A percentile compares a stretch with the other conserved stretches of the same genome.
phyloP scores from a whole-genome alignment of 2,888 invertebrate genomes.

The Choristoneura rosaceana region DNA sequence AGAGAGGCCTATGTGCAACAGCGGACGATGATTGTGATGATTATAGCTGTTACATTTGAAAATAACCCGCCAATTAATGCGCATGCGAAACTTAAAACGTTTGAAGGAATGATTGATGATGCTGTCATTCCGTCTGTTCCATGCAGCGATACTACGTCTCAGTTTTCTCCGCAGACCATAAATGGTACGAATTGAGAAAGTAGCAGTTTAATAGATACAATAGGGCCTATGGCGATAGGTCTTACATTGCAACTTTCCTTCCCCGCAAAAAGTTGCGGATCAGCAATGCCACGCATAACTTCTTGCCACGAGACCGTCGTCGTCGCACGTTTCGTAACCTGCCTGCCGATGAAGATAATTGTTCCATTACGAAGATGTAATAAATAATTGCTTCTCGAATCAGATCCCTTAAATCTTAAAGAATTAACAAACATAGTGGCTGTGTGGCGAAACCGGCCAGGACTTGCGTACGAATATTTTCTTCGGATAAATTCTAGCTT shows the following conservation, averaged over 20 bases:
- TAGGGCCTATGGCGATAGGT: constrained; percentile 76
- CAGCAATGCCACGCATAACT: constrained; percentile 63
- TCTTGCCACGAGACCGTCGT: constrained; percentile 58
- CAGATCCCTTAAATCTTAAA: constrained; percentile 59
- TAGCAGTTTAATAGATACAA: constrained; percentile 83
- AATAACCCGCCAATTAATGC: constrained; percentile 27
- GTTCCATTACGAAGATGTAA: constrained; percentile 67
- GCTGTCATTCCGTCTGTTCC: constrained; percentile 63
- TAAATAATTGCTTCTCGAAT: constrained; percentile 59
- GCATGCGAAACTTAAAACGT: constrained; percentile 38
- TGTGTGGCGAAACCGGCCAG: constrained; percentile 58
- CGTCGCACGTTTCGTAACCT: constrained; percentile 71
- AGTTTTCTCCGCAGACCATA: constrained; percentile 81
- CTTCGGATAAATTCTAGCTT: constrained; percentile 61
- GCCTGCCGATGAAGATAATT: constrained; percentile 64
- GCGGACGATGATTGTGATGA: no score
- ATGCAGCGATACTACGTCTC: constrained; percentile 59
- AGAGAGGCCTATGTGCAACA: no score
- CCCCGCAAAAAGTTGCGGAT: constrained; percentile 72
- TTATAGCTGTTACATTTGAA: not conserved
- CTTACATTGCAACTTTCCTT: constrained; percentile 77
- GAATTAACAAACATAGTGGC: constrained; percentile 56
- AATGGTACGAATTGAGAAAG: constrained; percentile 83
- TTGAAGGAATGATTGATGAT: constrained; percentile 47
- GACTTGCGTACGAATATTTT: constrained; percentile 62